Percentiles rank a stretch among this genome's conserved stretches.
phyloP scores from a whole-genome alignment of 2,888 invertebrate species.

The Orthonychiurus folsomi region DNA sequence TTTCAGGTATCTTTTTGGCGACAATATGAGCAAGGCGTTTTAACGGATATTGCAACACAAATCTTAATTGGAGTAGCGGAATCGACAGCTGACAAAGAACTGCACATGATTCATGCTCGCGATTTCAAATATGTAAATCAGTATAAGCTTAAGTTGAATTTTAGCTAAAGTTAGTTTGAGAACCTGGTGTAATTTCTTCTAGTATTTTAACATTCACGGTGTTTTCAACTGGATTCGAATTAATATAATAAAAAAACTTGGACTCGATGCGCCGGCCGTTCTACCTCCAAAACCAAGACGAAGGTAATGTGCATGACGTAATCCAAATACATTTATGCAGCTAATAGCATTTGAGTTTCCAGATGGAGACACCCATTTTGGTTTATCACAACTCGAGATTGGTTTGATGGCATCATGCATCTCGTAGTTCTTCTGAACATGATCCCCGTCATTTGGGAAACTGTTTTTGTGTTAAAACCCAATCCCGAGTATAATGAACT shows the following conservation, averaged over 20 bases:
- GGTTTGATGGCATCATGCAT: slow-evolving; percentile 46
- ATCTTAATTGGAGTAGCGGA: slow-evolving; percentile 52
- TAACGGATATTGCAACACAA: slow-evolving; percentile 53
- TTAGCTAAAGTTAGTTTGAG: background rate
- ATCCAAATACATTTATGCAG: too few species aligned
- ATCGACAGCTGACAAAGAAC: slow-evolving; percentile 47
- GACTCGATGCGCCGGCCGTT: slow-evolving; percentile 13
- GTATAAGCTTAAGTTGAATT: background rate
- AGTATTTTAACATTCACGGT: background rate
- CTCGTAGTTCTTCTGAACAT: slow-evolving; percentile 39
- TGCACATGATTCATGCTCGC: slow-evolving; percentile 24
- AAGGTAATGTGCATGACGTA: too few species aligned
- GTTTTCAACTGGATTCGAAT: slow-evolving; percentile 15
- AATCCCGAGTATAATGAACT: background rate
- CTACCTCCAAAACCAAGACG: slow-evolving; percentile 13
- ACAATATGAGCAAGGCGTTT: slow-evolving; percentile 56
- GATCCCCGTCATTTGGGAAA: slow-evolving; percentile 42
- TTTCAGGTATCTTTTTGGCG: slow-evolving; percentile 51
- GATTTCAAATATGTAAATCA: slow-evolving; percentile 18
- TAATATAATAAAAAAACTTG: slow-evolving; percentile 10
- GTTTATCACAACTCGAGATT: slow-evolving; percentile 39
- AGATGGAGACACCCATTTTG: slow-evolving; percentile 22
- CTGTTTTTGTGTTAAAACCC: slow-evolving; percentile 39
- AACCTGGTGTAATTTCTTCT: background rate
- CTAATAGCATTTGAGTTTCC: too few species aligned